Evolutionary conservation across 2,113 vertebrate species (phyloP).

Genomic region (Amblyornis subalaris): DNA sequence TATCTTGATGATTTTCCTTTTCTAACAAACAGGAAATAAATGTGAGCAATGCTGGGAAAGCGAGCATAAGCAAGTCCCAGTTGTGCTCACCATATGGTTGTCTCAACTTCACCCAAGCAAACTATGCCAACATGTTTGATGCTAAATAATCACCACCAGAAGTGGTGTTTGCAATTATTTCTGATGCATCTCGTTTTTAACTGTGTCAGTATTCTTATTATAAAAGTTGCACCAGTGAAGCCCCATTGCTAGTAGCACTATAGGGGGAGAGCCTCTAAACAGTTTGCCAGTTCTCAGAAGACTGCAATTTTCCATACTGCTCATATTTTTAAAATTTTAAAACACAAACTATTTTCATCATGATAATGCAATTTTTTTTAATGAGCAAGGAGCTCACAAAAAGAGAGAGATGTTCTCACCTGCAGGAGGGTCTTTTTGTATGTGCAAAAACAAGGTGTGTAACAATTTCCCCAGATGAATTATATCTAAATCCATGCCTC

Average conservation of each 20-base stretch:
- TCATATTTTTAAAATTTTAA: neutral
- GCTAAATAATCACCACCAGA: neutral
- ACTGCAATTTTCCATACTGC: neutral
- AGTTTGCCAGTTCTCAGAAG: neutral
- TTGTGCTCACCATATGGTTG: neutral
- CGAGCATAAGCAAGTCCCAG: fast-evolving
- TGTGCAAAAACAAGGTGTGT: neutral
- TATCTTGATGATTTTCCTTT: slow-evolving; percentile 70
- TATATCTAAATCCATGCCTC: neutral
- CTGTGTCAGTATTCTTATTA: neutral
- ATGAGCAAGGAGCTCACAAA: neutral
- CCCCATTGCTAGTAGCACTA: neutral
- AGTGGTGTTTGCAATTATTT: neutral
- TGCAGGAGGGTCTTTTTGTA: neutral
- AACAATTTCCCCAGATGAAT: neutral
- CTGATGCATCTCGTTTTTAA: neutral
- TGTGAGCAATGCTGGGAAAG: neutral
- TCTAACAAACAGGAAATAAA: slow-evolving; percentile 70
- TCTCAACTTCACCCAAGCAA: neutral
- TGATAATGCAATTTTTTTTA: neutral
- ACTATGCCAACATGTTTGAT: neutral
- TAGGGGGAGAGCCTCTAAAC: neutral
- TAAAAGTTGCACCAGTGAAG: neutral
- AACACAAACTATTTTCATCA: neutral
- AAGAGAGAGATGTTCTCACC: neutral